Percentiles rank a stretch among this genome's conserved stretches.
Conservation (phyloP, 2,888 invertebrate genomes). For the Ellobium chinense region DNA sequence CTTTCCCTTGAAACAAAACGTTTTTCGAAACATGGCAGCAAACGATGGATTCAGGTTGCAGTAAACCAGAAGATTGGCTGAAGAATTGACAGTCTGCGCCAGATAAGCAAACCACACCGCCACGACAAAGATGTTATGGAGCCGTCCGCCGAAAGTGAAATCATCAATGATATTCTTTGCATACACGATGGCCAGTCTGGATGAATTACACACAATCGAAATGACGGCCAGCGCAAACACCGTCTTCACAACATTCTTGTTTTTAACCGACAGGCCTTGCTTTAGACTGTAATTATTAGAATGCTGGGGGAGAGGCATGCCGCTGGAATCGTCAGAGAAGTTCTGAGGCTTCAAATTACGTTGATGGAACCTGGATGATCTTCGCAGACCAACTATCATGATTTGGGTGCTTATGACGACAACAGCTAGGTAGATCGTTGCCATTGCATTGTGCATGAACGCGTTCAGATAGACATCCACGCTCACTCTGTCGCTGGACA, state of each 20-base stretch:
- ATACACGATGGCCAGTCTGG: neutral
- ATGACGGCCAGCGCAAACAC: neutral
- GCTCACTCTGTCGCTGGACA: too few species aligned
- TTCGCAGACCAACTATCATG: neutral
- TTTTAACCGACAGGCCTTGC: neutral
- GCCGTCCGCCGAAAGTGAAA: neutral
- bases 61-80: neutral
- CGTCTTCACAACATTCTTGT: constrained; percentile 4
- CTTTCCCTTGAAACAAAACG: too few species aligned
- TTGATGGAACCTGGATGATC: neutral
- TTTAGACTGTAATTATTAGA: too few species aligned
- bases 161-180: neutral
- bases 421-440: neutral
- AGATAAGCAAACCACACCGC: neutral
- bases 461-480: too few species aligned
- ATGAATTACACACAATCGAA: neutral
- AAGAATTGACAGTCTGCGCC: neutral
- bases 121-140: neutral
- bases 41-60: constrained; percentile 16
- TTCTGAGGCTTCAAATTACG: too few species aligned
- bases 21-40: too few species aligned
- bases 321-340: too few species aligned
- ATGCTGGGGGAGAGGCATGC: too few species aligned
- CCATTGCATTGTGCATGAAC: neutral
- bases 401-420: neutral